A percentile compares a stretch with the other conserved stretches of the same genome.
phyloP scores from a whole-genome alignment of 2,113 vertebrate species.

The Collichthys lucidus region DNA sequence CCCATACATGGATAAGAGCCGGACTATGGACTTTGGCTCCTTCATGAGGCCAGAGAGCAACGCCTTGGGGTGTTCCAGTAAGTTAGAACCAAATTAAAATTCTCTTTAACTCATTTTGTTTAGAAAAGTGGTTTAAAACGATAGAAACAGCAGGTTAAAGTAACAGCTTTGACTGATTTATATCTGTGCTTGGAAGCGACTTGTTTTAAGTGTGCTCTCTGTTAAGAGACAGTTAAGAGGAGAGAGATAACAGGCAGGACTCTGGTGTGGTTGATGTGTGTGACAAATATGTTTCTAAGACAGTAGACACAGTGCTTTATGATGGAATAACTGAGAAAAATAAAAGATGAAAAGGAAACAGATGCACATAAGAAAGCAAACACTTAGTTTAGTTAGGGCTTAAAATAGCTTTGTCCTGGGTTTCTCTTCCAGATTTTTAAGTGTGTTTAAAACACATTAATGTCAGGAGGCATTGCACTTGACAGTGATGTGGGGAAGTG shows the following conservation, averaged over 20 bases:
- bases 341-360: slow-evolving; percentile 3
- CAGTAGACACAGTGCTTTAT: not conserved
- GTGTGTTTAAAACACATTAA: slow-evolving; percentile 8
- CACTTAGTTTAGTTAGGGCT: not conserved
- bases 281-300: slow-evolving; percentile 12
- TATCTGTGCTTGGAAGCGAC: not conserved
- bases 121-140: slow-evolving; percentile 6
- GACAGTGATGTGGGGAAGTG: slow-evolving; percentile 8
- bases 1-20: slow-evolving; percentile 92
- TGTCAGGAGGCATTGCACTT: not conserved
- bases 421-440: not conserved
- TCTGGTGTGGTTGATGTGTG: slow-evolving; percentile 23
- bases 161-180: slow-evolving; percentile 18
- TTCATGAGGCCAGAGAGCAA: slow-evolving; percentile 89
- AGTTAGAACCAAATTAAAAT: slow-evolving; percentile 60
- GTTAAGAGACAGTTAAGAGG: slow-evolving; percentile 14
- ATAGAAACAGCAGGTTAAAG: not conserved
- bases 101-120: slow-evolving; percentile 12
- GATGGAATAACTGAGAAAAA: not conserved
- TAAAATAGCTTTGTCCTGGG: not conserved
- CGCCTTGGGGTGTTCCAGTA: slow-evolving; percentile 89
- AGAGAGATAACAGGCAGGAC: slow-evolving; percentile 6
- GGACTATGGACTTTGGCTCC: slow-evolving; percentile 90
- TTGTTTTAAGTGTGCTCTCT: slow-evolving; percentile 13
- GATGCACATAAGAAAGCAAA: not conserved